A percentile compares a stretch with the other conserved stretches of the same genome.
Evolutionary conservation across 1,140 invertebrate species (phyloP).

Genomic region (Carposina sasakii): DNA sequence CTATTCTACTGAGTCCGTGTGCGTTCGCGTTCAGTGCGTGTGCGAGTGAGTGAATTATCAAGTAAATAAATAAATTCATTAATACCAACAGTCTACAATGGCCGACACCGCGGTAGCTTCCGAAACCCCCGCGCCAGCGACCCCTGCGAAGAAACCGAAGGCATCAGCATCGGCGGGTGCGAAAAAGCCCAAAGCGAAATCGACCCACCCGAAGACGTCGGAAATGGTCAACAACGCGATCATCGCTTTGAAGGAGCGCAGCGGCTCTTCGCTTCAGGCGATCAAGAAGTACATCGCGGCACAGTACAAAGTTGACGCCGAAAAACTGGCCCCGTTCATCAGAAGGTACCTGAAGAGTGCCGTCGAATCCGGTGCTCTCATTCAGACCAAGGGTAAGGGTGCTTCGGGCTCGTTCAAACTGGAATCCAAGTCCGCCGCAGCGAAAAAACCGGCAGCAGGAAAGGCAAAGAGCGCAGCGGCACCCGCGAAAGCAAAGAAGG

Average conservation of each 20-base stretch:
- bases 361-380: conserved; percentile 71
- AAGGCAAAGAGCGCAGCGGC: conserved; percentile 13
- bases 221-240: conserved; percentile 76
- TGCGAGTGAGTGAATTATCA: too few relatives aligned
- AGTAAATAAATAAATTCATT: too few relatives aligned
- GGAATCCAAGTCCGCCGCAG: conserved; percentile 33
- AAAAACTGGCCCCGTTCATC: conserved; percentile 76
- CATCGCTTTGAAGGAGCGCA: conserved; percentile 74
- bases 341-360: conserved; percentile 75
- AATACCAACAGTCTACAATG: too few relatives aligned
- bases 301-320: conserved; percentile 74
- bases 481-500: conserved; percentile 21
- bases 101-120: conserved; percentile 36
- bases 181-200: conserved; percentile 61
- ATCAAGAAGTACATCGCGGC: conserved; percentile 78
- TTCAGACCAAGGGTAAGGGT: conserved; percentile 77
- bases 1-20: too few relatives aligned
- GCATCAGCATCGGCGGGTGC: conserved; percentile 30
- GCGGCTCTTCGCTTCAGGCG: conserved; percentile 75
- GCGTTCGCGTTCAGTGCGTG: too few relatives aligned
- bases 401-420: conserved; percentile 77
- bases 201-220: conserved; percentile 68
- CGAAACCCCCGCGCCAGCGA: conserved; percentile 33
- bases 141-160: conserved; percentile 32
- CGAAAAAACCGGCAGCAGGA: conserved; percentile 19